Base-by-base conservation (phyloP, 2,888 invertebrate genomes). In the Nomada lathburiana region DNA sequence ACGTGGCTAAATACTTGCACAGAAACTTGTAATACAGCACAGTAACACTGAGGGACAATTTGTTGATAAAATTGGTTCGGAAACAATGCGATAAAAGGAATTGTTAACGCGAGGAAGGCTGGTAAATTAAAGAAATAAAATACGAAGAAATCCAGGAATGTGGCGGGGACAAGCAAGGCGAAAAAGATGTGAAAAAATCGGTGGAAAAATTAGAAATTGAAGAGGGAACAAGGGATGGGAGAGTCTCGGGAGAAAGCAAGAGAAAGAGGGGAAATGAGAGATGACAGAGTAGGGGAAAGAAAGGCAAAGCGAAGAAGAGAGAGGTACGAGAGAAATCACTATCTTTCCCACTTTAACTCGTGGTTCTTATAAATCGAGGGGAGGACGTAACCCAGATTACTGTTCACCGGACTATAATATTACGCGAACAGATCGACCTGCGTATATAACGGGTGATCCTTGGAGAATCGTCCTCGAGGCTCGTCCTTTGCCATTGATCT, bases 361-460 rank as follows among this genome's bases (percentile, higher is more conserved):
- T 72, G 80, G 85, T 87, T 88, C 86, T 86, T 86, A 86, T 82
- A 86, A 88, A 89, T 89, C 80, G 87, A 88, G 89, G 87, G 90
- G 88, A 89, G 90, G 90, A 88, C 90, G 89, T 90, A 91, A 90
- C 88, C 89, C 87, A 89, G 91, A 91, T 91, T 89, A 89, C 90
- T 87, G 89, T 83, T 89, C 90, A 89, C 88, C 87, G 88, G 88
- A 90, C 91, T 90, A 89, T 89, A 88, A 90, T 90, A 88, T 90
- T 89, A 87, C 88, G 87, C 88, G 89, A 86, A 87, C 89, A 83
- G 87, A 88, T 88, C 86, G 86, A 75, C 63, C 76, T 77, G 74
- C 60, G 68, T 50, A n/a, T 88, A 76, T 87, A 90, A 87, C 90
- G 90, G 90, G 90, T 90, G 90, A 78, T 55, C 64, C 60, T 13